These are phyloP conservation scores for Incurvaria masculella DNA, from an alignment of 2,888 invertebrate species.

Conservation along the genomic window DNA sequence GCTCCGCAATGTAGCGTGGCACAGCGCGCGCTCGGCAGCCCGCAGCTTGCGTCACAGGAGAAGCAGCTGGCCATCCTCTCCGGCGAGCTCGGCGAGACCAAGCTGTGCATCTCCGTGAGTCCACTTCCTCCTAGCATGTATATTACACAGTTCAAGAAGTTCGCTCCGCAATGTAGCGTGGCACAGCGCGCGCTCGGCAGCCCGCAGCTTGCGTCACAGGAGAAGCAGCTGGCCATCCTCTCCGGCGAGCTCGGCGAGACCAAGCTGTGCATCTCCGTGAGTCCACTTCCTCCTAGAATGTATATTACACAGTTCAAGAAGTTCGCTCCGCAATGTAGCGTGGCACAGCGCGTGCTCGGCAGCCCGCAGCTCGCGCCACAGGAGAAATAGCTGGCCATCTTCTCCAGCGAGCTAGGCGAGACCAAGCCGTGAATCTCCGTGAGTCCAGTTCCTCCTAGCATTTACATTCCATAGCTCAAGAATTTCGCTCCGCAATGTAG, in stretches of 20 bases:
- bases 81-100: slow-evolving; percentile 60
- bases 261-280: too few species aligned
- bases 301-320: slow-evolving; percentile 32
- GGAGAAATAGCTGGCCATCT: slow-evolving; percentile 58
- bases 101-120: slow-evolving; percentile 57
- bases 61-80: slow-evolving; percentile 60
- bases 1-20: slow-evolving; percentile 58
- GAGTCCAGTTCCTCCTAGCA: too few species aligned
- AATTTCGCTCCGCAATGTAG: slow-evolving; percentile 53
- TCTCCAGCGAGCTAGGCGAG: slow-evolving; percentile 62
- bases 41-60: slow-evolving; percentile 62
- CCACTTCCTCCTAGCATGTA: too few species aligned
- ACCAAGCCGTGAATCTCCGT: slow-evolving; percentile 60
- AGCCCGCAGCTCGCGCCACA: slow-evolving; percentile 63
- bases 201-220: slow-evolving; percentile 61
- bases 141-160: slow-evolving; percentile 33
- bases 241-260: slow-evolving; percentile 53
- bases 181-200: slow-evolving; percentile 68
- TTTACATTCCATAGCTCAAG: slow-evolving; percentile 39
- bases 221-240: slow-evolving; percentile 59
- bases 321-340: slow-evolving; percentile 52
- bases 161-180: slow-evolving; percentile 54
- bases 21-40: slow-evolving; percentile 66
- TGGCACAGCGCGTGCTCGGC: slow-evolving; percentile 67
- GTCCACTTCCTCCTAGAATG: too few species aligned